Evolutionary conservation across 2,113 vertebrate species (phyloP).

Genomic region (Callaeas wilsoni): DNA sequence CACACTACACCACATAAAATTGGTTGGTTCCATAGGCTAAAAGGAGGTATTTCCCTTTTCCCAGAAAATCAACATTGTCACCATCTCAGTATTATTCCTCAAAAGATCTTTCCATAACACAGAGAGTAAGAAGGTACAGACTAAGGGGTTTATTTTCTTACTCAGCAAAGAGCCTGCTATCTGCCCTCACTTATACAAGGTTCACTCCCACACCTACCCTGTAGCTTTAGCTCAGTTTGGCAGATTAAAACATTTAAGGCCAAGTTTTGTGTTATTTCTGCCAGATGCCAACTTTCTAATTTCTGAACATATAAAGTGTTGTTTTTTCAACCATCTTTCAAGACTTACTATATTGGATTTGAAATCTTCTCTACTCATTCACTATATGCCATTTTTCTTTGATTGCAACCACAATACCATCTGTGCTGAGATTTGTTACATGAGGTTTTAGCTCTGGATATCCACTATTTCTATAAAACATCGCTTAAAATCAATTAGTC

Average conservation of each 20-base stretch:
- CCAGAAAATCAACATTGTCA: background rate
- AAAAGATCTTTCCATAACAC: background rate
- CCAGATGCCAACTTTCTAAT: background rate
- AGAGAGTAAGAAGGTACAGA: background rate
- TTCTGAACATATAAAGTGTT: background rate
- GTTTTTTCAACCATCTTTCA: background rate
- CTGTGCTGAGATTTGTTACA: constrained; percentile 47
- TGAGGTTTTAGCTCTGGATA: constrained; percentile 3
- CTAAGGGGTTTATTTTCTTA: background rate
- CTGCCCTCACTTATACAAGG: background rate
- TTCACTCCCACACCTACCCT: background rate
- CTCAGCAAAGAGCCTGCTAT: background rate
- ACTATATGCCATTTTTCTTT: background rate
- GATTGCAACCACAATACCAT: constrained; percentile 46
- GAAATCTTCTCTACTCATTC: background rate
- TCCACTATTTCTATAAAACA: constrained; percentile 33
- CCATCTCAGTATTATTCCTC: background rate
- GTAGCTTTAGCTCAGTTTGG: background rate
- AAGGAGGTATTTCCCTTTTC: background rate
- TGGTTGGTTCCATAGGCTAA: background rate
- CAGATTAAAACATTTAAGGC: background rate
- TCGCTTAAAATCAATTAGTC: constrained; percentile 37
- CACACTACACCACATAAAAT: background rate
- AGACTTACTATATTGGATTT: background rate
- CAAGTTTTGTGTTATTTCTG: background rate